phyloP scores from a whole-genome alignment of 2,113 vertebrate genomes.

The Aegotheles bennettii region DNA sequence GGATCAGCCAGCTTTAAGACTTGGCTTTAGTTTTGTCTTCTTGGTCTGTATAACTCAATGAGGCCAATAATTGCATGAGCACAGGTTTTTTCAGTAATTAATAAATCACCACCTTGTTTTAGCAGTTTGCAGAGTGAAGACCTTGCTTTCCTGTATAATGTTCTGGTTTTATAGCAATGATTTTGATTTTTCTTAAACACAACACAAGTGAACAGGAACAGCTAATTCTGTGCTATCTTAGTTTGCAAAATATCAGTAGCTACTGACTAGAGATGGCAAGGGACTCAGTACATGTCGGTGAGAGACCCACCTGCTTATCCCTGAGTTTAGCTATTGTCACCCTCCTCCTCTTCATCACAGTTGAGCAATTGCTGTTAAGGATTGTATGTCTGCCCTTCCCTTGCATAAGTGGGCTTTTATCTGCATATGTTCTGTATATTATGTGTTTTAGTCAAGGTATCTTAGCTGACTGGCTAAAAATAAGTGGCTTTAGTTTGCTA shows the following conservation, averaged over 20 bases:
- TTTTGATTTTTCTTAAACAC: neutral
- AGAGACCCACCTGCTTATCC: neutral
- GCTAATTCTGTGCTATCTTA: neutral
- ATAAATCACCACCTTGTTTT: neutral
- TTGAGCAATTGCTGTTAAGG: neutral
- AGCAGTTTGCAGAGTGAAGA: neutral
- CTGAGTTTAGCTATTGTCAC: neutral
- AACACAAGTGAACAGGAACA: rapidly evolving
- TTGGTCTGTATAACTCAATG: neutral
- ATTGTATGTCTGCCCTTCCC: neutral
- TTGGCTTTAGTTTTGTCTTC: neutral
- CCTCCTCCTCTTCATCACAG: neutral
- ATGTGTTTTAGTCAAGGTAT: neutral
- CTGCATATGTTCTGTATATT: neutral
- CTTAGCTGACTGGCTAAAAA: neutral
- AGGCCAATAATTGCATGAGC: neutral
- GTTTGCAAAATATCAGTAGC: neutral
- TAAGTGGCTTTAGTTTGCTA: neutral
- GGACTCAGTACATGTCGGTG: rapidly evolving
- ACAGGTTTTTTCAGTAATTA: neutral
- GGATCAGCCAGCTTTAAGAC: neutral
- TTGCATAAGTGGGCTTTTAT: neutral
- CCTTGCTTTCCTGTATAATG: neutral
- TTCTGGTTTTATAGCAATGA: neutral
- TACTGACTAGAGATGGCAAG: neutral